Percentiles rank a stretch among this genome's conserved stretches.
phyloP scores from a whole-genome alignment of 2,113 vertebrate genomes.

The Hypocryptadius cinnamomeus region DNA sequence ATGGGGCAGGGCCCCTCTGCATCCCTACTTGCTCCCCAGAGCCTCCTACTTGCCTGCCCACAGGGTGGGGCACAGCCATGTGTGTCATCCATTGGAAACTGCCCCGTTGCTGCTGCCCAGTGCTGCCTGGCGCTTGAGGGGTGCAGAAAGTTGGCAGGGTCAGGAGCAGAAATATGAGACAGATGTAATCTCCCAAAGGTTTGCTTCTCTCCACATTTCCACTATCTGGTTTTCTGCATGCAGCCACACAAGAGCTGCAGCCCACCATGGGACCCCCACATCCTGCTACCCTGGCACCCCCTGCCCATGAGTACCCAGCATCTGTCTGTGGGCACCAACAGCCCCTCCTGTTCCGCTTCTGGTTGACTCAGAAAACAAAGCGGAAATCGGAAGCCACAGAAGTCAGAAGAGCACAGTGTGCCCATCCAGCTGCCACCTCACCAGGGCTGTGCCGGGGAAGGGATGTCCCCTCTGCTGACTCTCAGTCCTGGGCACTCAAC shows the following conservation, averaged over 20 bases:
- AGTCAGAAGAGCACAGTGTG: not conserved
- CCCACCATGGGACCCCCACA: fast-evolving
- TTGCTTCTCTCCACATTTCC: not conserved
- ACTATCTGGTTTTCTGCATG: not conserved
- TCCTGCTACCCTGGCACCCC: not conserved
- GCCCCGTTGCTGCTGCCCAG: too few relatives aligned
- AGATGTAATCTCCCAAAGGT: not conserved
- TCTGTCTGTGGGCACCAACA: not conserved
- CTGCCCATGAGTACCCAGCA: not conserved
- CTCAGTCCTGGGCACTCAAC: fast-evolving
- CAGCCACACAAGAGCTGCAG: not conserved
- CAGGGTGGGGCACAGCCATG: not conserved
- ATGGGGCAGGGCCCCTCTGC: fast-evolving
- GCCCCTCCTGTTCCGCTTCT: not conserved
- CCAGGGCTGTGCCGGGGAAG: not conserved
- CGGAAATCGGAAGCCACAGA: not conserved
- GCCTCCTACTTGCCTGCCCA: fast-evolving
- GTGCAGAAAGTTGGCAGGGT: not conserved
- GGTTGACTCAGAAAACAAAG: not conserved
- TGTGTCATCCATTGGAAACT: not conserved
- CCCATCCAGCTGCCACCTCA: fast-evolving
- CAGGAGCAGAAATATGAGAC: not conserved
- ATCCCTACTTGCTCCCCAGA: not conserved
- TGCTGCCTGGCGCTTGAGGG: fast-evolving
- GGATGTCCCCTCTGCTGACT: not conserved